Conservation (phyloP, 1,140 invertebrate species). For the Thaumatotibia leucotreta region DNA sequence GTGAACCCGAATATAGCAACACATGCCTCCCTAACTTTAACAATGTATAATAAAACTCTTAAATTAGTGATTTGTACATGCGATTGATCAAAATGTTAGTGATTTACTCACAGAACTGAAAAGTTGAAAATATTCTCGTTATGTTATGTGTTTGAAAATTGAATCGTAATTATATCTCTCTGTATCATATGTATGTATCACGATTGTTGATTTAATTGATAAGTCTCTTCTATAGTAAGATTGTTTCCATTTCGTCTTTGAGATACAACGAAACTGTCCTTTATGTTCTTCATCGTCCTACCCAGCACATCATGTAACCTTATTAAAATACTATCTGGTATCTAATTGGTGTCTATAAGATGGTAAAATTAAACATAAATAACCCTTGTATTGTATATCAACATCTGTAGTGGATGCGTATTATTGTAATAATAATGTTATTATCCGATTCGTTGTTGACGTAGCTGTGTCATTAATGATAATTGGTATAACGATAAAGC, state of each 20-base stretch:
- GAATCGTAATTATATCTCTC: constrained; percentile 52
- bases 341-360: constrained; percentile 71
- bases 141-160: constrained; percentile 56
- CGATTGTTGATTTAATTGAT: constrained; percentile 67
- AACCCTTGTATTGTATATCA: constrained; percentile 43
- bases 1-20: constrained; percentile 21
- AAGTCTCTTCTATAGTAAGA: constrained; percentile 56
- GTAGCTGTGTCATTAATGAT: constrained; percentile 51
- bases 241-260: constrained; percentile 33
- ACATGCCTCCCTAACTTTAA: constrained; percentile 20
- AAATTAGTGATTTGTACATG: constrained; percentile 42
- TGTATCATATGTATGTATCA: constrained; percentile 70
- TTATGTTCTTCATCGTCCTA: constrained; percentile 27
- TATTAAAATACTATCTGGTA: constrained; percentile 39
- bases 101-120: constrained; percentile 74
- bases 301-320: constrained; percentile 28
- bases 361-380: constrained; percentile 42
- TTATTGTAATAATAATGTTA: constrained; percentile 29
- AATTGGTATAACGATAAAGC: constrained; percentile 48
- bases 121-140: constrained; percentile 73
- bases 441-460: constrained; percentile 45
- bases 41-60: constrained; percentile 32
- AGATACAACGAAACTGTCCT: constrained; percentile 57
- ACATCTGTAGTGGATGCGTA: constrained; percentile 47
- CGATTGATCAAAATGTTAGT: constrained; percentile 64